These are phyloP conservation scores for Phaethornis superciliosus DNA, from an alignment of 2,113 vertebrate species.

Conservation along the genomic window DNA sequence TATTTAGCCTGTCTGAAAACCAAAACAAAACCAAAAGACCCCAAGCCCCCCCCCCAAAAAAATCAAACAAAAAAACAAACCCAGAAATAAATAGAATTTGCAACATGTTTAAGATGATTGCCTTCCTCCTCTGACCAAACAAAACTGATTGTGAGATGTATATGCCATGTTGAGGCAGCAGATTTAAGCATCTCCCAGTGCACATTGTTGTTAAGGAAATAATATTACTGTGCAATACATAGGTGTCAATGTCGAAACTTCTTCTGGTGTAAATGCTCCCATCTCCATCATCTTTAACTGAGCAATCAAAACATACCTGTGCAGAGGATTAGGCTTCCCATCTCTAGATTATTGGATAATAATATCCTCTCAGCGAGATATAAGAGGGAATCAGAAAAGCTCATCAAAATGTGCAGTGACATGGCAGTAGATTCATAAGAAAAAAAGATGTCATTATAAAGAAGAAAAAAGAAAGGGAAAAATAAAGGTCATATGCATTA, in stretches of 20 bases:
- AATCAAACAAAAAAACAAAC: neutral
- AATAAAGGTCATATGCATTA: slow-evolving; percentile 40
- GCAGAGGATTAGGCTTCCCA: neutral
- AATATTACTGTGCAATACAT: neutral
- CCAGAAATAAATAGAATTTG: neutral
- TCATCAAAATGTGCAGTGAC: neutral
- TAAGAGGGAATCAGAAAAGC: slow-evolving; percentile 54
- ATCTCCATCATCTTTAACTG: neutral
- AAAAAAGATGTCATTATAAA: slow-evolving; percentile 46
- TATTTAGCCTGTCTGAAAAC: neutral
- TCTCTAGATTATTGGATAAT: slow-evolving; percentile 34
- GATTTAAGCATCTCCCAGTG: neutral
- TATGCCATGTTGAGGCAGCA: neutral
- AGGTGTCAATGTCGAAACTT: neutral
- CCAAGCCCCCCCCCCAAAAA: too few relatives aligned
- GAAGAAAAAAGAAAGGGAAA: neutral
- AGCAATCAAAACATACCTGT: neutral
- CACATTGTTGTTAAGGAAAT: neutral
- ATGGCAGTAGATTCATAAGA: neutral
- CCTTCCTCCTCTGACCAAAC: neutral
- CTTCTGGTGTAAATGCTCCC: neutral
- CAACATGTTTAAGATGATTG: neutral
- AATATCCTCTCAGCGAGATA: slow-evolving; percentile 53
- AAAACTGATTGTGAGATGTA: neutral
- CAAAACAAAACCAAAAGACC: too few relatives aligned